A percentile compares a stretch with the other conserved stretches of the same genome.
phyloP scores from a whole-genome alignment of 2,113 vertebrate genomes.

The Chlamydotis undulata region DNA sequence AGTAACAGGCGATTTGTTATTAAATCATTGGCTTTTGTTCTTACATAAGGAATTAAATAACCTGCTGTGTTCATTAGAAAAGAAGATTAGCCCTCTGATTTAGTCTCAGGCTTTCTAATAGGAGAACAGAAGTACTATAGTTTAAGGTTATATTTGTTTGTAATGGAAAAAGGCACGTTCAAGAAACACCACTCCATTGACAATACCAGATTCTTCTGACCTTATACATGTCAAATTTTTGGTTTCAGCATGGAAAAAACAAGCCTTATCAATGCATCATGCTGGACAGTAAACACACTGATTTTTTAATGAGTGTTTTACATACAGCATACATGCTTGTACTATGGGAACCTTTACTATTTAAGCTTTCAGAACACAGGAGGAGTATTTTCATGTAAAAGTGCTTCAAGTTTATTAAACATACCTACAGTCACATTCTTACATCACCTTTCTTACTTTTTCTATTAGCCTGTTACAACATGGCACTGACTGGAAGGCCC shows the following conservation, averaged over 20 bases:
- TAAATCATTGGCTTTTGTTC: not conserved
- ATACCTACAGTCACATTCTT: not conserved
- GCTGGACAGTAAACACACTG: not conserved
- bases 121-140: not conserved
- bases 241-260: not conserved
- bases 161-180: not conserved
- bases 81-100: not conserved
- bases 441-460: not conserved
- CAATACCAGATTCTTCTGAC: not conserved
- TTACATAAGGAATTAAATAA: not conserved
- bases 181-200: not conserved
- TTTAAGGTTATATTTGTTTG: not conserved
- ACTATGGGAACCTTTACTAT: not conserved
- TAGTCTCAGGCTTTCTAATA: not conserved
- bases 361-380: not conserved
- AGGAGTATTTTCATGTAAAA: not conserved
- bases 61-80: not conserved
- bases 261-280: not conserved
- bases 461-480: not conserved
- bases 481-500: not conserved
- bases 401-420: not conserved
- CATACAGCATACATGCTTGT: not conserved
- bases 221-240: not conserved
- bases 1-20: not conserved
- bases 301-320: not conserved